These are phyloP conservation scores for Thaleichthys pacificus DNA, from an alignment of 2,797 vertebrate species.

Conservation along the genomic window DNA sequence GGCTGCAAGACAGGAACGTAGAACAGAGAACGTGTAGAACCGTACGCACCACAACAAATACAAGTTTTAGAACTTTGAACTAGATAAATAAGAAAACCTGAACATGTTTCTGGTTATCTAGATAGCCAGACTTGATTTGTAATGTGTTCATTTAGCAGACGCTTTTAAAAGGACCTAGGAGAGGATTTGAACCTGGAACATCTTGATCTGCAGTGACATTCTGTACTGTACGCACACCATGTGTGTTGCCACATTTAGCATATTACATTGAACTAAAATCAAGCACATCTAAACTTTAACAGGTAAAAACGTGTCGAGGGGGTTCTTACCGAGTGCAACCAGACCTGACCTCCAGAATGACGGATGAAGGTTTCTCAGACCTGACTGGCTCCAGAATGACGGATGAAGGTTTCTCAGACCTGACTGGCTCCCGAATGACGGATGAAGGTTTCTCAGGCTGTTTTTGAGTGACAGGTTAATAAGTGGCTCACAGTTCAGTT, in stretches of 20 bases:
- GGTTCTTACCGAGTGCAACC: not conserved
- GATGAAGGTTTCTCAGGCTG: conserved; percentile 11
- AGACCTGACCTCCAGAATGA: too few species aligned
- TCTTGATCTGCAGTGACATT: not conserved
- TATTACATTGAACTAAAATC: not conserved
- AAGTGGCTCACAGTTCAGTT: conserved; percentile 52
- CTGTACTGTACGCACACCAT: not conserved
- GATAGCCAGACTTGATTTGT: too few species aligned
- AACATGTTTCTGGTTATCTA: too few species aligned
- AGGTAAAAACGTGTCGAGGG: not conserved
- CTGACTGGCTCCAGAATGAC: too few species aligned
- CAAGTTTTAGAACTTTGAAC: not conserved
- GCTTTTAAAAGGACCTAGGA: too few species aligned
- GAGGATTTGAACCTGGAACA: not conserved
- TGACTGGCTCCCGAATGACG: too few species aligned
- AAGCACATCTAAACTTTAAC: not conserved
- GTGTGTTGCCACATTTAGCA: not conserved
- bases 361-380: not conserved
- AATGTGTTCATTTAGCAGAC: too few species aligned
- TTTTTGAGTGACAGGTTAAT: conserved; percentile 63
- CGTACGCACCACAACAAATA: not conserved
- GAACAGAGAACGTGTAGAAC: not conserved
- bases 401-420: not conserved
- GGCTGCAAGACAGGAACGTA: not conserved
- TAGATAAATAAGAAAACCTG: not conserved